These are phyloP conservation scores for Drosophila pachea DNA, from an alignment of 1,140 invertebrate genomes.

Conservation along the genomic window DNA sequence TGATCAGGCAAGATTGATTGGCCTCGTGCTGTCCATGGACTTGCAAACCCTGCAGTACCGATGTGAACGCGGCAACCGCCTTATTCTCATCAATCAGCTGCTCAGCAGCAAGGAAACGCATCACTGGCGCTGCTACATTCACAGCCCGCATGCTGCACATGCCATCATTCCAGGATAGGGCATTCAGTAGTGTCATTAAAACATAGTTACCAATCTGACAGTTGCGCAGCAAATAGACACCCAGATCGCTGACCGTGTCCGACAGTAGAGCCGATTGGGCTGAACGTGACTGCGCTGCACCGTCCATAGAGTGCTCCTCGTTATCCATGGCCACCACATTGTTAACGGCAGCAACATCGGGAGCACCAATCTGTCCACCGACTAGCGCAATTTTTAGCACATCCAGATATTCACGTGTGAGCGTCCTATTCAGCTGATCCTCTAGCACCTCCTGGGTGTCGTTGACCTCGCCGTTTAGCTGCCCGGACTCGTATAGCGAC, in stretches of 20 bases:
- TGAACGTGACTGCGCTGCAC: constrained; percentile 80
- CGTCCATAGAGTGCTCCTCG: constrained; percentile 83
- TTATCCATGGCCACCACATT: constrained; percentile 83
- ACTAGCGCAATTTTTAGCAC: constrained; percentile 85
- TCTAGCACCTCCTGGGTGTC: constrained; percentile 93
- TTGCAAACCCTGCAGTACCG: constrained; percentile 87
- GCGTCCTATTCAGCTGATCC: constrained; percentile 90
- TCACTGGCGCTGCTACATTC: constrained; percentile 84
- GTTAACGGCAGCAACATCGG: constrained; percentile 68
- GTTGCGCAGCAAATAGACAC: constrained; percentile 83
- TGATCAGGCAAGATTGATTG: constrained; percentile 80
- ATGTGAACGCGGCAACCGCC: constrained; percentile 85
- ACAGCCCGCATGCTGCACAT: constrained; percentile 88
- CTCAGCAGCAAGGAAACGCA: constrained; percentile 82
- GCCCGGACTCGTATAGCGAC: constrained; percentile 86
- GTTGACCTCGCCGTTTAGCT: constrained; percentile 88
- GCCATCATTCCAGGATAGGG: constrained; percentile 92
- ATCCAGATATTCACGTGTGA: constrained; percentile 93
- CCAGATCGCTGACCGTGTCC: constrained; percentile 87
- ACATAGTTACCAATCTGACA: constrained; percentile 84
- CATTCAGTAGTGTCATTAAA: constrained; percentile 83
- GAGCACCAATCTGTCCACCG: constrained; percentile 78
- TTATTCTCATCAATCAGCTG: constrained; percentile 83
- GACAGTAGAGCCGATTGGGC: constrained; percentile 80
- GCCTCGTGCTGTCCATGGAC: constrained; percentile 91